Conservation (phyloP, 92 coral and sea anemone genomes). For the Meandrina meandrites region DNA sequence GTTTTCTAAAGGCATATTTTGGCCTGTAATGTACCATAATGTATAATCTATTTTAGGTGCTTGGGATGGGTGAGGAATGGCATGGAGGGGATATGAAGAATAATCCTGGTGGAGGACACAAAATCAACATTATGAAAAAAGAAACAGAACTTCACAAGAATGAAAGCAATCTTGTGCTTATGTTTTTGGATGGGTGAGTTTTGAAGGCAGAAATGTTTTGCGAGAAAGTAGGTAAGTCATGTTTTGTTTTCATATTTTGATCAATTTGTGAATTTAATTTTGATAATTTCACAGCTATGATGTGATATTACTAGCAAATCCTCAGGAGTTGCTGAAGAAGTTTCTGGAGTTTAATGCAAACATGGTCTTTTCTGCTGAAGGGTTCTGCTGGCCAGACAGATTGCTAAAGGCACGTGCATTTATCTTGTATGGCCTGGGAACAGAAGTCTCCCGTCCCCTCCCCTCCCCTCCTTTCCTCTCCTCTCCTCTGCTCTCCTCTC, state of each 20-base stretch:
- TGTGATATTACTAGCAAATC: conserved; percentile 70
- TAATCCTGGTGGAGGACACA: conserved; percentile 93
- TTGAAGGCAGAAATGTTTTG: neutral
- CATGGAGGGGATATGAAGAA: conserved; percentile 81
- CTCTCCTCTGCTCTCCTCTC: too few species aligned
- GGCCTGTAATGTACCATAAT: too few species aligned
- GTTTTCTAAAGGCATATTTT: neutral
- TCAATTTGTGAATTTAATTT: neutral
- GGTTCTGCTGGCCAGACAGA: conserved; percentile 98
- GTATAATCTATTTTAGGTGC: conserved; percentile 61
- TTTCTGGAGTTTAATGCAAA: conserved; percentile 83
- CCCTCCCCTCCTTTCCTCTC: too few species aligned
- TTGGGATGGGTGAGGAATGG: conserved; percentile 96
- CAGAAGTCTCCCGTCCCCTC: neutral
- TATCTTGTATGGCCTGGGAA: neutral
- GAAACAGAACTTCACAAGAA: conserved; percentile 79
- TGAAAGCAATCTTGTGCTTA: conserved; percentile 79
- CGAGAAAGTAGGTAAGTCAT: too few species aligned
- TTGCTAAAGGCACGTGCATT: conserved; percentile 71
- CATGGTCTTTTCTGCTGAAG: conserved; percentile 96
- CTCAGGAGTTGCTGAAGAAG: conserved; percentile 69
- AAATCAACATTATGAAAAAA: conserved; percentile 83
- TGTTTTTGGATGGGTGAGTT: conserved; percentile 89
- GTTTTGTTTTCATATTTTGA: neutral
- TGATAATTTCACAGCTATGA: conserved; percentile 74